phyloP scores from a whole-genome alignment of 2,888 invertebrate genomes.

The Hirtodrosophila duncani region DNA sequence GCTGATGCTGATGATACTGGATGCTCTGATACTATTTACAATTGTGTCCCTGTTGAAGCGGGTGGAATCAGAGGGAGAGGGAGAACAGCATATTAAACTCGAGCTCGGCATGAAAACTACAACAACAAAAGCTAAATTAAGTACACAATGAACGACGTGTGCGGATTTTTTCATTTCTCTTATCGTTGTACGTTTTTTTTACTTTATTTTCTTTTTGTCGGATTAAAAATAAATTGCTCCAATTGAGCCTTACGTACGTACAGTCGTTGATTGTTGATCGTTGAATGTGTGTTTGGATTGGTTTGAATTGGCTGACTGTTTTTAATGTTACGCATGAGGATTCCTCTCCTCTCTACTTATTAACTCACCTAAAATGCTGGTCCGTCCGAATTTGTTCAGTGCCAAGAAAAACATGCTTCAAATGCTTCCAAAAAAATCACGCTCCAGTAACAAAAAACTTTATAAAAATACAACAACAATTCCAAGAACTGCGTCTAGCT shows the following conservation, averaged over 20 bases:
- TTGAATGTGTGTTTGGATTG: no score
- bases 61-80: conserved; percentile 10
- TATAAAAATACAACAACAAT: neutral
- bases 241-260: conserved; percentile 46
- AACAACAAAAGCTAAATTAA: conserved; percentile 50
- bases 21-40: conserved; percentile 46
- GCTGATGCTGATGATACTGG: conserved; percentile 15
- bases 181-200: neutral
- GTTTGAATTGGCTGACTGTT: no score
- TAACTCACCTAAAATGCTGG: conserved; percentile 58
- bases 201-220: conserved; percentile 34
- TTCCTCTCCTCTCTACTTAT: neutral
- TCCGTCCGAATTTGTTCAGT: conserved; percentile 65
- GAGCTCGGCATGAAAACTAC: conserved; percentile 28
- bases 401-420: conserved; percentile 71
- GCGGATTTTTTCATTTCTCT: conserved; percentile 35
- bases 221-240: conserved; percentile 66
- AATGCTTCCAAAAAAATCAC: conserved; percentile 26
- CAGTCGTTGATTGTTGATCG: neutral
- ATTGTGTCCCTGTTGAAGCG: conserved; percentile 44
- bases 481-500: neutral
- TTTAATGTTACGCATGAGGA: neutral
- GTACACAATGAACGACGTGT: conserved; percentile 51
- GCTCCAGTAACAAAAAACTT: conserved; percentile 38
- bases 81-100: conserved; percentile 2